Conservation (phyloP, 2,888 invertebrate species). For the Phasia obesa region DNA sequence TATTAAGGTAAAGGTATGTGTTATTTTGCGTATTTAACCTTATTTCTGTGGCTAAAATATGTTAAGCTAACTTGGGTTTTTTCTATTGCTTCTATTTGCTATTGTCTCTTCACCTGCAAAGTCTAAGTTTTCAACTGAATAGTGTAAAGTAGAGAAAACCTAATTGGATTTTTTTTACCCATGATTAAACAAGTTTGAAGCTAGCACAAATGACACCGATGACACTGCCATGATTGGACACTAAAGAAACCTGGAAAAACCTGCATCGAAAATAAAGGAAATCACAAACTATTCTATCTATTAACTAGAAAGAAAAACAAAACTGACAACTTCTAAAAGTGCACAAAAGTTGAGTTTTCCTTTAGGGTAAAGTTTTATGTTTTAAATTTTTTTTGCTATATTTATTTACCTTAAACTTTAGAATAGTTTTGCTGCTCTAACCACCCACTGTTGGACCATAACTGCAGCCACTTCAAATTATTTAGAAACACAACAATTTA, state of each 20-base stretch:
- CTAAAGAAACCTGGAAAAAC: conserved; percentile 43
- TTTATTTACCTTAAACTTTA: conserved; percentile 39
- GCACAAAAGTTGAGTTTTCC: conserved; percentile 39
- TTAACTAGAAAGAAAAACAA: conserved; percentile 50
- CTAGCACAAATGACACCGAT: conserved; percentile 73
- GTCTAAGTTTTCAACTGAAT: conserved; percentile 21
- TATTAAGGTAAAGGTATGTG: conserved; percentile 18
- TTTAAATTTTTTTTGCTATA: conserved; percentile 1
- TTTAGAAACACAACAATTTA: conserved; percentile 22
- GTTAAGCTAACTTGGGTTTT: conserved; percentile 37
- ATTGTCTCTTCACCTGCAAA: background rate
- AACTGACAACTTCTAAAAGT: conserved; percentile 49
- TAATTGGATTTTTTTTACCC: conserved; percentile 32
- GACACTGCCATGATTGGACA: conserved; percentile 71
- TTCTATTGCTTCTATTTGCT: background rate
- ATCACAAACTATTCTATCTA: conserved; percentile 55
- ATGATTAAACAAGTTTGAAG: conserved; percentile 68
- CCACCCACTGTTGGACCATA: conserved; percentile 1
- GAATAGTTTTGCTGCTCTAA: conserved; percentile 7
- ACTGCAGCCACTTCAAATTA: conserved; percentile 5
- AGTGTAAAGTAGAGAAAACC: conserved; percentile 8
- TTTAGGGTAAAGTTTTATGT: conserved; percentile 47
- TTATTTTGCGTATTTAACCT: conserved; percentile 38
- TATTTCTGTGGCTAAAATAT: conserved; percentile 48
- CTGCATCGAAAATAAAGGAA: conserved; percentile 29